These are phyloP conservation scores for Cryptoblepharus egeriae DNA, from an alignment of 2,797 vertebrate genomes.

Conservation along the genomic window DNA sequence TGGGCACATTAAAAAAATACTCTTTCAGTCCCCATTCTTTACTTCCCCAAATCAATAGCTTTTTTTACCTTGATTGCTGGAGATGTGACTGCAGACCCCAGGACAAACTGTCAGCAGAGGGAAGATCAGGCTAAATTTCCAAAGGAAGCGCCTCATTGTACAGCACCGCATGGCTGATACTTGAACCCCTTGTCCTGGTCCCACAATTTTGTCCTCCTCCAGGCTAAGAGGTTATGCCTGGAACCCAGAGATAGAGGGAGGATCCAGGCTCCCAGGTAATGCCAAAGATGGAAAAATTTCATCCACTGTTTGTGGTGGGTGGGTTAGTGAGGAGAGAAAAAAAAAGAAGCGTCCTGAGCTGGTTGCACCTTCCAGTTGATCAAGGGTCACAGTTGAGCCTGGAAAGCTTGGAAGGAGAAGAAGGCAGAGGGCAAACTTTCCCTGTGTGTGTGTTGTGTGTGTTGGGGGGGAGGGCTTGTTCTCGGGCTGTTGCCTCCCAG, in stretches of 20 bases:
- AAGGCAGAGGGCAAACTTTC: slow-evolving; percentile 19
- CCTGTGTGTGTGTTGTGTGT: slow-evolving; percentile 9
- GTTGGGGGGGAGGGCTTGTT: accelerated
- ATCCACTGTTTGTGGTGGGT: slow-evolving; percentile 59
- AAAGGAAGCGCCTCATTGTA: slow-evolving; percentile 67
- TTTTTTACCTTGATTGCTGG: slow-evolving; percentile 77
- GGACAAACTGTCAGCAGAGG: slow-evolving; percentile 71
- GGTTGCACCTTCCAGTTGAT: background rate
- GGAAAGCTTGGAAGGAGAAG: background rate
- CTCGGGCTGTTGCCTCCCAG: background rate
- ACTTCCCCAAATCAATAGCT: background rate
- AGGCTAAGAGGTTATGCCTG: slow-evolving; percentile 26
- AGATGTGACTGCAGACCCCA: slow-evolving; percentile 66
- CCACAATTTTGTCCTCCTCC: slow-evolving; percentile 46
- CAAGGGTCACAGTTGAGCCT: slow-evolving; percentile 24
- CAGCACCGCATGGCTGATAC: slow-evolving; percentile 68
- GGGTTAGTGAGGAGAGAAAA: slow-evolving; percentile 23
- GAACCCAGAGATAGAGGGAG: slow-evolving; percentile 43
- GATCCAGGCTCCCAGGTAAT: slow-evolving; percentile 45
- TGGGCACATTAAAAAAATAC: background rate
- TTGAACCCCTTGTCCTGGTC: background rate
- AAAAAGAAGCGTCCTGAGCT: background rate
- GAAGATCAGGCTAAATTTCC: slow-evolving; percentile 73
- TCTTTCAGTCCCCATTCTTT: background rate
- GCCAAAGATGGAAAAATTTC: slow-evolving; percentile 42